Percentiles rank a stretch among this genome's conserved stretches.
Conservation (phyloP, 2,888 invertebrate genomes). For the Protodeltote pygarga region DNA sequence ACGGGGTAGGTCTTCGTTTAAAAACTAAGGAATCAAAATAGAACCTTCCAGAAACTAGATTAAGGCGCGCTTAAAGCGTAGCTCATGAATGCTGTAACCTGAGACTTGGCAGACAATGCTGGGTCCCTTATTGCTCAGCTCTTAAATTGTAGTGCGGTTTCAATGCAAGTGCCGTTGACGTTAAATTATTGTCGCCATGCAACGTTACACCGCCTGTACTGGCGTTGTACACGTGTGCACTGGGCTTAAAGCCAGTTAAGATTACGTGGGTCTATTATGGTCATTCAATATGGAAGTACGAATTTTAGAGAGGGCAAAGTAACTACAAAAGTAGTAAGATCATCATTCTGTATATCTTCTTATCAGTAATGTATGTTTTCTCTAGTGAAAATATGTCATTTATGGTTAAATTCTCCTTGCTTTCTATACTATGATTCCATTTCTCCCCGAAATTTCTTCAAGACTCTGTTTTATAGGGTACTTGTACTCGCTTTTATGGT, state of each 20-base stretch:
- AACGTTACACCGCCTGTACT: conserved; percentile 75
- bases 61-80: conserved; percentile 68
- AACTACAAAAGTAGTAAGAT: too few relatives aligned
- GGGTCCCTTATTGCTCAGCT: conserved; percentile 84
- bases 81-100: conserved; percentile 78
- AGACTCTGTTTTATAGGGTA: too few relatives aligned
- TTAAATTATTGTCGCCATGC: conserved; percentile 84
- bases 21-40: conserved; percentile 49
- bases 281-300: conserved; percentile 31
- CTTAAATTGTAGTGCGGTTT: conserved; percentile 85
- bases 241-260: conserved; percentile 69
- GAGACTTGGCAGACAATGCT: conserved; percentile 80
- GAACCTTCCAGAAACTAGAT: conserved; percentile 63
- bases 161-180: conserved; percentile 84
- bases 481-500: too few relatives aligned
- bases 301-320: conserved; percentile 19
- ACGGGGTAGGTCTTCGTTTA: conserved; percentile 54
- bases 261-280: conserved; percentile 63
- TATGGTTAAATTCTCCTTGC: too few relatives aligned
- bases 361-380: too few relatives aligned
- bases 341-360: too few relatives aligned
- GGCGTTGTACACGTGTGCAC: conserved; percentile 73
- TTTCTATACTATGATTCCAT: too few relatives aligned
- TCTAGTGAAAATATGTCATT: too few relatives aligned
- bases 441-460: too few relatives aligned